Base-by-base conservation (phyloP, 1,140 invertebrate genomes). In the Varroa destructor region DNA sequence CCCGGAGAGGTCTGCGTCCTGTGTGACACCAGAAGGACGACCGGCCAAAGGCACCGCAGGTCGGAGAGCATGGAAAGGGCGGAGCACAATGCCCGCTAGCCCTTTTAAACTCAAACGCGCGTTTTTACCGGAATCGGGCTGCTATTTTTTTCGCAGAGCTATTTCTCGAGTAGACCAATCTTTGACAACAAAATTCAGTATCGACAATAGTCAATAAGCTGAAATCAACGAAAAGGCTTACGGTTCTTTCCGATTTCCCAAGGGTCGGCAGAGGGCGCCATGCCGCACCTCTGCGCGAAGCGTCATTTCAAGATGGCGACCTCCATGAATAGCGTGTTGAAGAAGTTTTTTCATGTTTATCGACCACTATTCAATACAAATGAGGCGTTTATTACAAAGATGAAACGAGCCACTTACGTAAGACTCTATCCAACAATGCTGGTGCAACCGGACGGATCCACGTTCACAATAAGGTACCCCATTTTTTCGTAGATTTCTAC, bases 21-120 rank as follows among this genome's bases (percentile, higher is more conserved):
- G 61, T 67, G 61, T 67, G 61, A 67, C 61, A 67, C 61, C 46
- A 37, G 61, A 67, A 67, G 61, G 61, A 67, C 61, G 36, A 67
- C 37, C 61, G 61, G 61, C 61, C 61, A 67, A 67, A 67, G 61
- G 61, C 61, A 67, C 40, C 61, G 61, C 61, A 67, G 61, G 3
- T 43, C 61, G 61, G 61, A 67, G 61, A 43, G 36, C 46, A 12
- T 40, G 61, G 61, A 67, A 46, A 67, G 61, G 61, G 61, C 61
- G 46, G 46, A n/a, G 61, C 61, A 46, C 12, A 12, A 8, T 37
- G 2, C 2, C 40, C 1, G 40, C 8, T 67, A 67, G 61, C 40
- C 61, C 61, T 67, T 67, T 67, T 67, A 36, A 3, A 5, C 46
- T 51, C 8, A 8, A 8, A 51, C 46, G 46, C 46, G 46, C 3